These are phyloP conservation scores for Catocala sponsa DNA, from an alignment of 2,888 invertebrate species.

Conservation along the genomic window DNA sequence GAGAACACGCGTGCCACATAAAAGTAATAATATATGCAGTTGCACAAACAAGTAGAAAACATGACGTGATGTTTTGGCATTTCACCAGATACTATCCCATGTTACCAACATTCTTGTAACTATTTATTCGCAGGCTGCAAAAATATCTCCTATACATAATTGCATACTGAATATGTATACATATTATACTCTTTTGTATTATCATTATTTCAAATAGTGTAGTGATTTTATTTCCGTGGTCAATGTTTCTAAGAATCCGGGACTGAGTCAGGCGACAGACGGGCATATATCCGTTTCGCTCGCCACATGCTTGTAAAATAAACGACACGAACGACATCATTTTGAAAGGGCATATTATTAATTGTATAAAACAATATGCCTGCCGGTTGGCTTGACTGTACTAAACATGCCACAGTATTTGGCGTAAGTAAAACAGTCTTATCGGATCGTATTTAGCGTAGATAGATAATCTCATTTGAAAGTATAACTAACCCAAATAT, in stretches of 20 bases:
- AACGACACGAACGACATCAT: slow-evolving; percentile 8
- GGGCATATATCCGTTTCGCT: slow-evolving; percentile 26
- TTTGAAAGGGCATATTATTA: slow-evolving; percentile 14
- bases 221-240: background rate
- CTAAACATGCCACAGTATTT: background rate
- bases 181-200: too few relatives aligned
- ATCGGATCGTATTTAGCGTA: too few relatives aligned
- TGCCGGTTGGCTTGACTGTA: background rate
- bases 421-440: too few relatives aligned
- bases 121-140: slow-evolving; percentile 22
- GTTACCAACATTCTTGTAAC: slow-evolving; percentile 27
- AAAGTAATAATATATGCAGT: slow-evolving; percentile 28
- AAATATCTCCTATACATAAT: background rate
- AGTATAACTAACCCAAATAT: too few relatives aligned
- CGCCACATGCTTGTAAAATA: slow-evolving; percentile 20
- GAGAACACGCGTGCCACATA: slow-evolving; percentile 20
- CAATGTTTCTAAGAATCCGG: slow-evolving; percentile 28
- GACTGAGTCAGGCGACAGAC: slow-evolving; percentile 32
- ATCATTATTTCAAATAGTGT: too few relatives aligned
- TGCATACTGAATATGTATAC: too few relatives aligned
- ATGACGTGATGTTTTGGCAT: slow-evolving; percentile 54
- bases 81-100: slow-evolving; percentile 49
- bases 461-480: too few relatives aligned
- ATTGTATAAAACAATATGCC: slow-evolving; percentile 1
- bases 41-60: slow-evolving; percentile 49